Base-by-base conservation (phyloP, 2,113 vertebrate species). In the Bombycilla garrulus region DNA sequence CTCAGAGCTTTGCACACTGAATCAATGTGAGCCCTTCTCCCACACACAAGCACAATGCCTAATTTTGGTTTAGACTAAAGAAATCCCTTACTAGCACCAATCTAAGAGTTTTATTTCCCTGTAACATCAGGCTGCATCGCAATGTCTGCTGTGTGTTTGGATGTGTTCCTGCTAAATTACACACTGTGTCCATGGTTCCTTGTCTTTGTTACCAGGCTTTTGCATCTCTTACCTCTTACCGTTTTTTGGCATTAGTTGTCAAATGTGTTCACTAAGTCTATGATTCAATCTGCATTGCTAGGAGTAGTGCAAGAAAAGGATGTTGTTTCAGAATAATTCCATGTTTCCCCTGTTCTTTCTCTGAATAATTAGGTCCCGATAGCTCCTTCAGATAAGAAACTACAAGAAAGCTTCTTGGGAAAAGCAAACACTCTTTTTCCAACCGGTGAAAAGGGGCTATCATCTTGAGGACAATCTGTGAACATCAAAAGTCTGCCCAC, bases 31-130 rank as follows among this genome's bases (percentile, higher is more conserved):
- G 23, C 21, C 31, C 36, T 56, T 16, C 10, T 16, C 20, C 11
- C n/a, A 26, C 8, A 74, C 29, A 33, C 28, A 66, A 33, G 54
- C 15, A 17, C 0, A 0, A 20, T 17, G 14, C 23, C 53, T 38
- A 66, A 60, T 19, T 67, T 62, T 57, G 40, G n/a, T 31, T 19
- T 57, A 76, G 31, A 60, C n/a, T 64, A 44, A 91, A 74, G 33
- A 91, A 84, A 60, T 36, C 31, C 56, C 31, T 67, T 79, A 56
- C n/a, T 65, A 86, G 15, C 17, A 42, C 18, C 6, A 22, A 12
- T 60, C 44, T 19, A 33, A 23, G 38, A 56, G 3, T 51, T 85
- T 84, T 40, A 24, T 28, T 93, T 58, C 26, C 21, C 8, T 87
- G 38, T 38, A 84, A 13, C 29, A 45, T 8, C 36, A 66, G 17